Base-by-base conservation (phyloP, 2,113 vertebrate genomes). In the Etheostoma cragini region DNA sequence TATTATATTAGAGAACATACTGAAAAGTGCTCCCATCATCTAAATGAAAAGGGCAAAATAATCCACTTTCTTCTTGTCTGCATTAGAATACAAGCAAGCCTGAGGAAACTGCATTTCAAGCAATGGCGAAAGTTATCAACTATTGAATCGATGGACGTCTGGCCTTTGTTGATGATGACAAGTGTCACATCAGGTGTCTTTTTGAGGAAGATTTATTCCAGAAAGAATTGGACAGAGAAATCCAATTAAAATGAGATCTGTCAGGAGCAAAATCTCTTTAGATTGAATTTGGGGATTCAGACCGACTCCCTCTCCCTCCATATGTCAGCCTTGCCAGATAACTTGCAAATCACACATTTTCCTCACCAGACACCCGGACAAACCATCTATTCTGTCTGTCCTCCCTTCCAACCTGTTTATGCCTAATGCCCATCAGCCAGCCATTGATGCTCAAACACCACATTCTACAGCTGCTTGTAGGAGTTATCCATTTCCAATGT, bases 211-310 rank as follows among this genome's bases (percentile, higher is more conserved):
- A 92, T 89, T 88, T 82, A 88, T 92, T 82, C 79, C 66, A 65
- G 83, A 60, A 90, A 73, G 82, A 72, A 77, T 33, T 30, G 78
- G 54, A 81, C 67, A 38, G 74, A 73, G 80, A 84, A 92, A 91
- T 91, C 81, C 86, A 91, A 90, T 91, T 92, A 90, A 85, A 89
- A 78, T 86, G 15, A 62, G 88, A 70, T 84, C 80, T 89, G 88
- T 89, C 86, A 67, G 60, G 80, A 73, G 49, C 62, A 52, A 83
- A 73, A 83, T 81, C 72, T 76, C 71, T 68, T 81, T 67, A 78
- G 81, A 89, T 86, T 84, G 79, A 84, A 87, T 80, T 24, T 49
- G 52, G 56, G 67, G 61, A 74, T 84, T 50, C 76, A 75, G 53
- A 78, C 63, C 13, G 6, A 22, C 77, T 74, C 74, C 26, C 33